Conservation (phyloP, 2,888 invertebrate species). For the Melanchra persicariae region DNA sequence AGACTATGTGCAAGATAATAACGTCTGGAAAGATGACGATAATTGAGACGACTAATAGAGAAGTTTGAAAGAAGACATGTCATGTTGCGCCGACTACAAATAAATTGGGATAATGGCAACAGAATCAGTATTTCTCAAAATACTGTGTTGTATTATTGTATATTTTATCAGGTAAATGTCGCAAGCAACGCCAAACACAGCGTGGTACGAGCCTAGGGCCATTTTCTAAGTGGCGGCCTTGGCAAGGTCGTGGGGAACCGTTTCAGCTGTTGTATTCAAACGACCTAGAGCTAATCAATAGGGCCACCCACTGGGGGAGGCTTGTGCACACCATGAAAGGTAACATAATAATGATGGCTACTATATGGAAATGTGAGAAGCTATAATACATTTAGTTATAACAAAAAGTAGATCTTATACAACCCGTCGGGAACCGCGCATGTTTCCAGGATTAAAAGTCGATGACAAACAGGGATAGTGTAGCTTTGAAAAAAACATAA, state of each 20-base stretch:
- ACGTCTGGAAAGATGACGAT: no score
- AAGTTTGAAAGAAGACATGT: background rate
- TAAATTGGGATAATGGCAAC: no score
- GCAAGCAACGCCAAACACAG: constrained; percentile 24
- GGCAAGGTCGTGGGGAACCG: constrained; percentile 1
- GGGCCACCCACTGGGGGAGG: background rate
- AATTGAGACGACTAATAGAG: no score
- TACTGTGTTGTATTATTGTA: no score
- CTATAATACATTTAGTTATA: no score
- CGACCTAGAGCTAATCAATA: constrained; percentile 29
- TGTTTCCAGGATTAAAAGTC: background rate
- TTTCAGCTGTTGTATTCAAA: constrained; percentile 13
- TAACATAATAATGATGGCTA: constrained; percentile 3
- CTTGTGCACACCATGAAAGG: constrained; percentile 1
- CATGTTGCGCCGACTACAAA: no score
- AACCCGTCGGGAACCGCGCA: background rate
- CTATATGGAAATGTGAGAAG: background rate
- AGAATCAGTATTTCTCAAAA: no score
- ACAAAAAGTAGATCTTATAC: background rate
- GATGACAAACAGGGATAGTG: background rate
- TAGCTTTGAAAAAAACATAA: no score
- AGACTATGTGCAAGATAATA: background rate
- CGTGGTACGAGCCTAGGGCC: constrained; percentile 17
- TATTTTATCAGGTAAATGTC: background rate
- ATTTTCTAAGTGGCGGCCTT: constrained; percentile 18